These are phyloP conservation scores for Scolopax rusticola DNA, from an alignment of 2,797 vertebrate species.

Conservation along the genomic window DNA sequence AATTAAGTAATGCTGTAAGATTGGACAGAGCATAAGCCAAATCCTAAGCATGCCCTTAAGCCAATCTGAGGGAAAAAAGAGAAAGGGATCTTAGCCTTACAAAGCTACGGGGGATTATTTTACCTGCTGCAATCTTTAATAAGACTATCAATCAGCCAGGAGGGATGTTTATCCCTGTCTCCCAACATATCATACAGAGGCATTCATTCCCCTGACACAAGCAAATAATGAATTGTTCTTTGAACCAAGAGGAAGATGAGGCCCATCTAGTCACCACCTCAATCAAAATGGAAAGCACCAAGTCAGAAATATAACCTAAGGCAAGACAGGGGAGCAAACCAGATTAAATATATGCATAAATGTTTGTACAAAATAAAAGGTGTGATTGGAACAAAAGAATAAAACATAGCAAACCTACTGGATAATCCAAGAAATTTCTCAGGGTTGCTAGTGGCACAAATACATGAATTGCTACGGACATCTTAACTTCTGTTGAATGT, in stretches of 20 bases:
- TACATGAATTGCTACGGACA: neutral
- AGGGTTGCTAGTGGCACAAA: neutral
- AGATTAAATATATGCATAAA: slow-evolving; percentile 53
- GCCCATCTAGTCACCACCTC: slow-evolving; percentile 45
- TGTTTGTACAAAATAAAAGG: slow-evolving; percentile 26
- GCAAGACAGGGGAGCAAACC: slow-evolving; percentile 37
- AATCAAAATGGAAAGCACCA: slow-evolving; percentile 72
- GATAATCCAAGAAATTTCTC: neutral
- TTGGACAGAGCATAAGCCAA: slow-evolving; percentile 52
- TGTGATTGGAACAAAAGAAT: slow-evolving; percentile 27
- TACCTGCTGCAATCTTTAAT: slow-evolving; percentile 70
- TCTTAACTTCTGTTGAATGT: slow-evolving; percentile 35
- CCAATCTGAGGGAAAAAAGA: slow-evolving; percentile 51
- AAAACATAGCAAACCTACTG: neutral
- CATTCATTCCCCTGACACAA: slow-evolving; percentile 54
- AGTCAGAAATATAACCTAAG: slow-evolving; percentile 60
- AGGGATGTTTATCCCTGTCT: slow-evolving; percentile 69
- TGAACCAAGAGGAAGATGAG: slow-evolving; percentile 68
- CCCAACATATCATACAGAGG: slow-evolving; percentile 46
- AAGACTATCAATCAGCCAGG: slow-evolving; percentile 74
- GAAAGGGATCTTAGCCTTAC: slow-evolving; percentile 16
- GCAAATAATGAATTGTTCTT: slow-evolving; percentile 77
- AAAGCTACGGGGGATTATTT: slow-evolving; percentile 64
- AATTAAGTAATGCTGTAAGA: slow-evolving; percentile 51
- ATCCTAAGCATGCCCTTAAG: slow-evolving; percentile 66